A percentile compares a stretch with the other conserved stretches of the same genome.
These are phyloP conservation scores for Clarias magur DNA, from an alignment of 2,113 vertebrate species.

Conservation along the genomic window DNA sequence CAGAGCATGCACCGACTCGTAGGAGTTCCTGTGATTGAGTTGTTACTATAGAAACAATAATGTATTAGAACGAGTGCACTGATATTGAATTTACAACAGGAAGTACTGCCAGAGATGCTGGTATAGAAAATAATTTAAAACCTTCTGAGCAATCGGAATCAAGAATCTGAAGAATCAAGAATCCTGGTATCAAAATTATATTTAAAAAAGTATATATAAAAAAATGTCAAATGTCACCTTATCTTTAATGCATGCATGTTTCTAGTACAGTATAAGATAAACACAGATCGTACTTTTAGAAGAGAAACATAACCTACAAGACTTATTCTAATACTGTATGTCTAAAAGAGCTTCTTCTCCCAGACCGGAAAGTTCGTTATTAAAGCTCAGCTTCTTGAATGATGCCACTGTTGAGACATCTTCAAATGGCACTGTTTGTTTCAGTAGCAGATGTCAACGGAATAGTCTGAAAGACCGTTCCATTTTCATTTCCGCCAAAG, in stretches of 20 bases:
- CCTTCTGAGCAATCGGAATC: background rate
- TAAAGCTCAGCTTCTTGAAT: background rate
- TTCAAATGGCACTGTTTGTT: background rate
- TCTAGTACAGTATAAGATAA: background rate
- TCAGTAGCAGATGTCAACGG: conserved; percentile 8
- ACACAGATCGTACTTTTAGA: background rate
- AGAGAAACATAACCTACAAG: background rate
- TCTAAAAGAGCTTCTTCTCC: background rate
- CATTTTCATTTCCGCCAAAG: conserved; percentile 27
- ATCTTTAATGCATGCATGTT: background rate
- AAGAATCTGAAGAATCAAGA: background rate
- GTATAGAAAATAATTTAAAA: background rate
- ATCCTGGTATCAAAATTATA: no score
- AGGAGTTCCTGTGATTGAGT: background rate
- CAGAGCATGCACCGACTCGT: background rate
- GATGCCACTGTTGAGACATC: background rate
- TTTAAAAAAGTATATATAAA: no score
- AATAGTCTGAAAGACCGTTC: background rate
- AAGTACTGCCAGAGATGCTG: background rate
- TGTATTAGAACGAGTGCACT: background rate
- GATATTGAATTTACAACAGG: background rate
- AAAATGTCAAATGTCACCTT: background rate
- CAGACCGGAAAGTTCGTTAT: conserved; percentile 15
- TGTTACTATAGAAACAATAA: background rate
- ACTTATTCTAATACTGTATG: background rate